Conservation (phyloP, 2,888 invertebrate species). For the Drosophila yooni region DNA sequence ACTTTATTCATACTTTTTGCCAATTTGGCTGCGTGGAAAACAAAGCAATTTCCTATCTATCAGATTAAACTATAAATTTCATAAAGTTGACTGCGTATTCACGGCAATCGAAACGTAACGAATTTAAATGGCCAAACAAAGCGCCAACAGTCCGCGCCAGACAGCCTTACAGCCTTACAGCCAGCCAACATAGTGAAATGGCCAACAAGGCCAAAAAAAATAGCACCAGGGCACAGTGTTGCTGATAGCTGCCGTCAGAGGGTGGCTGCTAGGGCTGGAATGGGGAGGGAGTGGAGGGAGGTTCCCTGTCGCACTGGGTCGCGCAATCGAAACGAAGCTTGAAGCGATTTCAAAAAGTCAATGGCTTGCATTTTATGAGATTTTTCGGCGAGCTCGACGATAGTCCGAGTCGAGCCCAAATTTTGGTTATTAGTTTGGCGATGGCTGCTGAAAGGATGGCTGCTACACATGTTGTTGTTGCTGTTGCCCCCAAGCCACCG, state of each 20-base stretch:
- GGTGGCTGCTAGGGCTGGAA: background rate
- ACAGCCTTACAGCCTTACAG: constrained; percentile 20
- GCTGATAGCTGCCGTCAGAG: constrained; percentile 13
- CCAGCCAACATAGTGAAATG: constrained; percentile 24
- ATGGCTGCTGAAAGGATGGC: constrained; percentile 11
- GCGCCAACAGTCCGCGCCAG: constrained; percentile 38
- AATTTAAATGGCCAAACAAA: constrained; percentile 78
- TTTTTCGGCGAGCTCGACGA: constrained; percentile 38
- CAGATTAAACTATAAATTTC: constrained; percentile 80
- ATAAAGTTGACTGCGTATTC: constrained; percentile 79
- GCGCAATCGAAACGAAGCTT: constrained; percentile 71
- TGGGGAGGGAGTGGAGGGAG: background rate
- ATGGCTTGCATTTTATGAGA: constrained; percentile 82
- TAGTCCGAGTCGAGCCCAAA: constrained; percentile 54
- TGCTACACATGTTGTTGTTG: constrained; percentile 5
- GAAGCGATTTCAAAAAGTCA: constrained; percentile 80
- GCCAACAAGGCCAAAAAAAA: constrained; percentile 42
- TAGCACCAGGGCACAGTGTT: constrained; percentile 16
- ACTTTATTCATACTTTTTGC: constrained; percentile 40
- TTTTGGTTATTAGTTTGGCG: constrained; percentile 71
- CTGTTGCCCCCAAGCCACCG: background rate
- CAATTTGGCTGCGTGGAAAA: constrained; percentile 61
- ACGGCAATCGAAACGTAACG: constrained; percentile 80
- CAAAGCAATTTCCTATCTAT: constrained; percentile 79
- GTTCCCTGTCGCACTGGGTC: constrained; percentile 21